Conservation (phyloP, 1,140 invertebrate species). For the Cydia fagiglandana region DNA sequence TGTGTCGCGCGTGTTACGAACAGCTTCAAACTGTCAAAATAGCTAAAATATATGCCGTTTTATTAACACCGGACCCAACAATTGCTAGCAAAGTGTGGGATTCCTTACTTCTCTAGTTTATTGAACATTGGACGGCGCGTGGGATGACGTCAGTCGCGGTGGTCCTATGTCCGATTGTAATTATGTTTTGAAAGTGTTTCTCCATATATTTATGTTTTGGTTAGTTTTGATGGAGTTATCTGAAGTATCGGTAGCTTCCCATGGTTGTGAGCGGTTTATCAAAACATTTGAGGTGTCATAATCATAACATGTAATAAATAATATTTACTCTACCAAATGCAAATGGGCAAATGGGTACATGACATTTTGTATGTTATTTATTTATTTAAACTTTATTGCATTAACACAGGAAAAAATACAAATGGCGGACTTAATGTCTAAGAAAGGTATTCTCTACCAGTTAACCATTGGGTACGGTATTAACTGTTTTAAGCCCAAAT, state of each 20-base stretch:
- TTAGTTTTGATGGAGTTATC: conserved; percentile 9
- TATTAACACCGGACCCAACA: conserved; percentile 74
- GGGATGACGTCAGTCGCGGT: conserved; percentile 55
- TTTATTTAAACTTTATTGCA: no score
- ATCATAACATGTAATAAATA: neutral
- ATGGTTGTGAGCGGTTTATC: neutral
- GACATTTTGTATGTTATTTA: no score
- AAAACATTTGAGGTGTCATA: conserved; percentile 1
- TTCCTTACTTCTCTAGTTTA: conserved; percentile 72
- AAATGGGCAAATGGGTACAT: no score
- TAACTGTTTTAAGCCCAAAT: no score
- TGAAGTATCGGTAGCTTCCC: neutral
- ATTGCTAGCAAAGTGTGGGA: conserved; percentile 71
- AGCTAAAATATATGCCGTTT: conserved; percentile 75
- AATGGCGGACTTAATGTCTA: no score
- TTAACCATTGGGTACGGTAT: no score
- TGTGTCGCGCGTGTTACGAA: conserved; percentile 62
- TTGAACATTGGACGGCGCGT: conserved; percentile 57
- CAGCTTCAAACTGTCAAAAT: conserved; percentile 75
- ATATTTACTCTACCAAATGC: no score
- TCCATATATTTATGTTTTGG: neutral
- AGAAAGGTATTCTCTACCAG: no score
- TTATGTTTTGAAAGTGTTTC: conserved; percentile 44
- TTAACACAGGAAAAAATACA: no score
- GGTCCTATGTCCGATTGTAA: conserved; percentile 59